Evolutionary conservation across 2,888 invertebrate species (phyloP).

Genomic region (Mactromeris polynyma): DNA sequence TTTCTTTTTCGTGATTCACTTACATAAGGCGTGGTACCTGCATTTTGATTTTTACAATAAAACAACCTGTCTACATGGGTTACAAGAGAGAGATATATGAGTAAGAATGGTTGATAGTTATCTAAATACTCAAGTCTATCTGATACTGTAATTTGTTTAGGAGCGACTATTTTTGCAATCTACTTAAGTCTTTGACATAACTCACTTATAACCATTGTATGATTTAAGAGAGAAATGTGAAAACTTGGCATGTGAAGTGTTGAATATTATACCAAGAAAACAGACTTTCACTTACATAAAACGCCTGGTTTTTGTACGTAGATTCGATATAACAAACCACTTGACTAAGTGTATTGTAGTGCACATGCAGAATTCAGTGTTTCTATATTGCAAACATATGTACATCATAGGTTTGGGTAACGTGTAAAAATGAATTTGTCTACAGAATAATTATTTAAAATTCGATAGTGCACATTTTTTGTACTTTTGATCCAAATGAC

Average conservation of each 20-base stretch:
- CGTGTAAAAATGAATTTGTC: too few relatives aligned
- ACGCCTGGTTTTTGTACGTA: background rate
- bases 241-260: background rate
- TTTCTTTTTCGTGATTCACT: background rate
- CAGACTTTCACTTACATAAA: background rate
- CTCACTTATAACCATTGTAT: background rate
- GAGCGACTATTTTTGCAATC: background rate
- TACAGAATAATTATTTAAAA: too few relatives aligned
- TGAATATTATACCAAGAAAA: background rate
- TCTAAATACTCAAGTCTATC: background rate
- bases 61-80: background rate
- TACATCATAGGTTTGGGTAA: background rate
- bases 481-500: too few relatives aligned
- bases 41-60: background rate
- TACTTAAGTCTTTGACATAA: conserved; percentile 3
- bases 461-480: too few relatives aligned
- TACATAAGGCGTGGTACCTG: background rate
- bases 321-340: background rate
- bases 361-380: background rate
- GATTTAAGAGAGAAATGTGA: background rate
- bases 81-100: background rate
- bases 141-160: background rate
- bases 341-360: background rate
- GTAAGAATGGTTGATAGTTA: background rate
- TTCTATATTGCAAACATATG: background rate